Conservation (phyloP, 2,113 vertebrate genomes). For the Prunella fulvescens region DNA sequence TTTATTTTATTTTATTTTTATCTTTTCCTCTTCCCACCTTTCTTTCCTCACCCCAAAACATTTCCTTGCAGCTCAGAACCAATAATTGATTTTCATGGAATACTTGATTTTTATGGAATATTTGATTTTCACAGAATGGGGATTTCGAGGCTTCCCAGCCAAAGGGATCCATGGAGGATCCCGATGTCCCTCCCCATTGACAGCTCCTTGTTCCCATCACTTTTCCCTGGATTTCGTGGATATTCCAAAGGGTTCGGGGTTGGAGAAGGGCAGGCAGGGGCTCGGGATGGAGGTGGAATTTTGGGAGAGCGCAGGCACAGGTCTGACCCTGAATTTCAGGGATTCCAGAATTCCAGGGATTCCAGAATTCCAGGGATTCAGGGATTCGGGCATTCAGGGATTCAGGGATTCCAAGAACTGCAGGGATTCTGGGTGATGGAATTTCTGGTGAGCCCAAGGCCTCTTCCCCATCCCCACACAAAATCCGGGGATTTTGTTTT, state of each 20-base stretch:
- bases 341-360: not conserved
- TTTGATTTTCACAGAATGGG: not conserved
- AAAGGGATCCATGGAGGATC: not conserved
- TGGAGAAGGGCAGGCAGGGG: slow-evolving; percentile 18
- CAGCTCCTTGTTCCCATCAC: not conserved
- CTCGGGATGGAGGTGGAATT: not conserved
- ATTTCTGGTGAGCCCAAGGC: not conserved
- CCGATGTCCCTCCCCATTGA: fast-evolving
- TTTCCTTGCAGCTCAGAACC: not conserved
- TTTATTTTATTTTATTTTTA: not conserved
- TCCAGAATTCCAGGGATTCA: not conserved
- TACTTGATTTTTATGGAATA: fast-evolving
- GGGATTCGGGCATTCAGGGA: not conserved
- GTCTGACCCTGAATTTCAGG: not conserved
- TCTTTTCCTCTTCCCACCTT: not conserved
- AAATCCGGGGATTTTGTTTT: fast-evolving
- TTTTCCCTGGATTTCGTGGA: not conserved
- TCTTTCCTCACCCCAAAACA: not conserved
- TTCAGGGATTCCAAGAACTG: not conserved
- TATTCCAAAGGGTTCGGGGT: not conserved
- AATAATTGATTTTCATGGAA: not conserved
- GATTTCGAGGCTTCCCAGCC: not conserved
- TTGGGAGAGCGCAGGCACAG: not conserved
- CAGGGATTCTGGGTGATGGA: not conserved
- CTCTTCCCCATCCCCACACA: not conserved